These are phyloP conservation scores for Phyllopteryx taeniolatus DNA, from an alignment of 2,113 vertebrate genomes.

Conservation along the genomic window DNA sequence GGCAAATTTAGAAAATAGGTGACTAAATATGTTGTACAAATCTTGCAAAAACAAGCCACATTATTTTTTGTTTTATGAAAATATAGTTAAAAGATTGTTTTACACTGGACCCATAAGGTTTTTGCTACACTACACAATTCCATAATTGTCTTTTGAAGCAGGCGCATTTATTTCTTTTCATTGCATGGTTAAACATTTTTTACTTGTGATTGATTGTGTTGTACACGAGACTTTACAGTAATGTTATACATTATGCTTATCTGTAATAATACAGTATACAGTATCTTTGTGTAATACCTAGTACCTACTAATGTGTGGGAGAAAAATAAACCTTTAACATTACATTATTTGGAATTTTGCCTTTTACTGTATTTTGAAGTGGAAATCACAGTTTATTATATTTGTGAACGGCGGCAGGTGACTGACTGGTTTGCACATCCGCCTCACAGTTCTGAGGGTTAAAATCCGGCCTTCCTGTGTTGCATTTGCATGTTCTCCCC, in stretches of 20 bases:
- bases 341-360: constrained; percentile 15
- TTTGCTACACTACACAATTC: neutral
- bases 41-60: constrained; percentile 2
- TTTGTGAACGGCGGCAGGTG: neutral
- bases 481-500: too few relatives aligned
- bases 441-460: too few relatives aligned
- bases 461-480: too few relatives aligned
- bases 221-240: constrained; percentile 52
- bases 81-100: constrained; percentile 28
- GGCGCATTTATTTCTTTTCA: constrained; percentile 20
- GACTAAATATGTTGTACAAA: neutral
- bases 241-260: constrained; percentile 65
- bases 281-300: constrained; percentile 49
- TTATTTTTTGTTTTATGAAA: constrained; percentile 11
- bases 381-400: neutral
- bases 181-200: constrained; percentile 19
- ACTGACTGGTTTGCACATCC: too few relatives aligned
- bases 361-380: constrained; percentile 12
- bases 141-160: constrained; percentile 10
- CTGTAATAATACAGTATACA: constrained; percentile 42
- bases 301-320: constrained; percentile 49
- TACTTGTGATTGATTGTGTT: constrained; percentile 46
- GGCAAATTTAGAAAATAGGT: constrained; percentile 16
- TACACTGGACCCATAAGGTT: constrained; percentile 63
- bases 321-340: constrained; percentile 25